These are phyloP conservation scores for Batillaria attramentaria DNA, from an alignment of 1,140 invertebrate species.

Conservation along the genomic window DNA sequence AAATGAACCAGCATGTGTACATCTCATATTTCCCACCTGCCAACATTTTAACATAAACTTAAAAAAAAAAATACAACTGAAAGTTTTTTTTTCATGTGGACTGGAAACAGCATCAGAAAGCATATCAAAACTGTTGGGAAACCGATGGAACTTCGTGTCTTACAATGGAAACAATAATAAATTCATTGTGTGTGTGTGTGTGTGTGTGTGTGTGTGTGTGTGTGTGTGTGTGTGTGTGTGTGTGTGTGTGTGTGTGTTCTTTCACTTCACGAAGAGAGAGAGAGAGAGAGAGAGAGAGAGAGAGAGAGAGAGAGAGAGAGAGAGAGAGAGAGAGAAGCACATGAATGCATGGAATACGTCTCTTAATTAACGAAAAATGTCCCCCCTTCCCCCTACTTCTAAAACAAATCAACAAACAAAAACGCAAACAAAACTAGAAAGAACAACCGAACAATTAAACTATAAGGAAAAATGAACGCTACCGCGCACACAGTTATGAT, in stretches of 20 bases:
- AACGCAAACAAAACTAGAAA: neutral
- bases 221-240: neutral
- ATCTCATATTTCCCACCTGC: too few relatives aligned
- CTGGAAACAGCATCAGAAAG: too few relatives aligned
- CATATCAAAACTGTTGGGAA: too few relatives aligned
- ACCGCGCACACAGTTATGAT: neutral
- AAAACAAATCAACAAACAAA: neutral
- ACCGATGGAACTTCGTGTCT: neutral
- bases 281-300: neutral
- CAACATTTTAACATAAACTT: too few relatives aligned
- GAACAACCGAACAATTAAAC: neutral
- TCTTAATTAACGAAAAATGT: too few relatives aligned
- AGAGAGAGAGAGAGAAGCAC: neutral
- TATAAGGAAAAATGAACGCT: neutral
- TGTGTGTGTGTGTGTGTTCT: neutral
- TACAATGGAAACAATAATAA: neutral
- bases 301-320: conserved; percentile 5
- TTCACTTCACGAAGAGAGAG: neutral
- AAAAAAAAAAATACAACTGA: too few relatives aligned
- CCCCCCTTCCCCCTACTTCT: too few relatives aligned
- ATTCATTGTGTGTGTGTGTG: conserved; percentile 1
- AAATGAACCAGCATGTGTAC: too few relatives aligned
- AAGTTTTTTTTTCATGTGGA: too few relatives aligned
- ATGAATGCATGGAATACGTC: too few relatives aligned
- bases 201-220: neutral